A percentile compares a stretch with the other conserved stretches of the same genome.
These are phyloP conservation scores for Leontopithecus rosalia DNA, from an alignment of 2,797 vertebrate species.

Conservation along the genomic window DNA sequence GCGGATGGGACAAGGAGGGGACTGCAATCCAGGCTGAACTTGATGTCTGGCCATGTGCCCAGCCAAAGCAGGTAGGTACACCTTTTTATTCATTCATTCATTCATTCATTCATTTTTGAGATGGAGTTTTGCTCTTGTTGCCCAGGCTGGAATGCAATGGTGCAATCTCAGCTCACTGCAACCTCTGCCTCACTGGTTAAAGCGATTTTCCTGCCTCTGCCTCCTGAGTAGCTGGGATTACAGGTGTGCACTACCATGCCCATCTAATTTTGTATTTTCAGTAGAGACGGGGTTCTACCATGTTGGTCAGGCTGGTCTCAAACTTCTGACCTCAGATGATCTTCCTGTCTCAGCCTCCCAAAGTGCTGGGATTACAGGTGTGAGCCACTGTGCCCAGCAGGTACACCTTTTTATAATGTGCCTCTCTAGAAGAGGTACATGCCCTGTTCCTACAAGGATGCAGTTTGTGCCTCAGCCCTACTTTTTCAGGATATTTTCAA, in stretches of 20 bases:
- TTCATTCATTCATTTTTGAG: neutral
- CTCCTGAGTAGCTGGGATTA: neutral
- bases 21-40: neutral
- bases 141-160: neutral
- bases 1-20: neutral
- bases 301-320: neutral
- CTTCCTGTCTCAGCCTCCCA: neutral
- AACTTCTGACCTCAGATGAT: neutral
- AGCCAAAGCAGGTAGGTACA: neutral
- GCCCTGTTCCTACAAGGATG: neutral
- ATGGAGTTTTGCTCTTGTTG: too few relatives aligned
- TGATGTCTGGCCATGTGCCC: neutral
- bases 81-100: too few relatives aligned
- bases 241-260: fast-evolving
- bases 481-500: neutral
- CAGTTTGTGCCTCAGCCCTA: neutral
- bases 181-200: fast-evolving
- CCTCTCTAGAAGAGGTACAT: neutral
- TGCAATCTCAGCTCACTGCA: neutral
- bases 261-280: neutral
- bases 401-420: neutral
- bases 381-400: neutral
- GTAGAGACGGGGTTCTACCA: neutral
- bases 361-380: neutral
- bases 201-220: neutral